Evolutionary conservation across 2,888 invertebrate genomes (phyloP).

Genomic region (Drosophila prostipennis): DNA sequence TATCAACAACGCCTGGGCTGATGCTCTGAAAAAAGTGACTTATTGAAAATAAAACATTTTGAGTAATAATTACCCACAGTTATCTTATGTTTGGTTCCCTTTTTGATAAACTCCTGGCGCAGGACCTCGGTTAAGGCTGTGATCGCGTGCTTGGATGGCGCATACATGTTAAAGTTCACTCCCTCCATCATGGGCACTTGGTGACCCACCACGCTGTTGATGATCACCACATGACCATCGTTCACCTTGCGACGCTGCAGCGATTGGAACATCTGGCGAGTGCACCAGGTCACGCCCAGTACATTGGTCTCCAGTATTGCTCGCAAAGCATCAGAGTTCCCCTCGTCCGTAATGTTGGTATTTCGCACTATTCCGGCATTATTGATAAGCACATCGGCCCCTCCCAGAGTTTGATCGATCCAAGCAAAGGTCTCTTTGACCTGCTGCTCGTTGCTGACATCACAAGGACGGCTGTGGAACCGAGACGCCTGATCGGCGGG

Average conservation of each 20-base stretch:
- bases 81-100: conserved; percentile 64
- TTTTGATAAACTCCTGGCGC: conserved; percentile 75
- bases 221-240: conserved; percentile 85
- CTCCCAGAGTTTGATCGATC: conserved; percentile 85
- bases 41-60: not conserved
- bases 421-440: conserved; percentile 85
- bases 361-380: conserved; percentile 83
- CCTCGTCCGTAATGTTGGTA: conserved; percentile 45
- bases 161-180: conserved; percentile 71
- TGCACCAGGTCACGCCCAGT: conserved; percentile 84
- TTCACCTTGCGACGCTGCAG: conserved; percentile 82
- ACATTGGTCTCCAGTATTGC: conserved; percentile 84
- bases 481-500: too few relatives aligned
- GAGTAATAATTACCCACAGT: conserved; percentile 49
- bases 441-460: conserved; percentile 85
- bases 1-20: conserved; percentile 74
- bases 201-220: conserved; percentile 82
- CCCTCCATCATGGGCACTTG: conserved; percentile 59
- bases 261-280: conserved; percentile 84
- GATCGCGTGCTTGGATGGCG: conserved; percentile 76
- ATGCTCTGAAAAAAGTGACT: conserved; percentile 62
- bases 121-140: conserved; percentile 74
- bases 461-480: conserved; percentile 84
- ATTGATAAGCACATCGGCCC: conserved; percentile 86
- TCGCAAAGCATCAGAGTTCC: conserved; percentile 61